A percentile compares a stretch with the other conserved stretches of the same genome.
phyloP scores from a whole-genome alignment of 1,140 invertebrate genomes.

The Archivesica marissinica region DNA sequence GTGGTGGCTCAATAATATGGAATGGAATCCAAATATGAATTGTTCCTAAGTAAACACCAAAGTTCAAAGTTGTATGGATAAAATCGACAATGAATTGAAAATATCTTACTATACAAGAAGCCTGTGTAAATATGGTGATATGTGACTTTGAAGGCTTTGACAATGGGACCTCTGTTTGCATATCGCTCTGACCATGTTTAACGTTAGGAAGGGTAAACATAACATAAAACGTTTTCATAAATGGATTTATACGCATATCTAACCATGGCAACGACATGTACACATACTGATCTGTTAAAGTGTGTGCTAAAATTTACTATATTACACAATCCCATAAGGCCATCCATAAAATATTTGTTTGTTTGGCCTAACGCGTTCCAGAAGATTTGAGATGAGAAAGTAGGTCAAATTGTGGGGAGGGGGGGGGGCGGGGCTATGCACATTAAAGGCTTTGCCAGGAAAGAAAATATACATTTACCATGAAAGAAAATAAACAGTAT shows the following conservation, averaged over 20 bases:
- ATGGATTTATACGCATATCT: conserved; percentile 13
- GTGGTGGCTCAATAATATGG: too few species aligned
- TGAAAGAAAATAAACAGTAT: too few species aligned
- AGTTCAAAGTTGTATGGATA: conserved; percentile 38
- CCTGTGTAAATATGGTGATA: conserved; percentile 32
- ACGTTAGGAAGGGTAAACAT: conserved; percentile 36
- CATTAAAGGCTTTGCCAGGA: too few species aligned
- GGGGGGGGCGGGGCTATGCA: too few species aligned
- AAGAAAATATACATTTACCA: too few species aligned
- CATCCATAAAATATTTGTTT: too few species aligned
- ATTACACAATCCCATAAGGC: too few species aligned
- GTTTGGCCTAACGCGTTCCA: too few species aligned
- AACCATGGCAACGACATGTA: conserved; percentile 34
- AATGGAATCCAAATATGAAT: conserved; percentile 40
- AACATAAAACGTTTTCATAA: conserved; percentile 30
- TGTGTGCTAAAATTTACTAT: too few species aligned
- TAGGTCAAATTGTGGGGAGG: too few species aligned
- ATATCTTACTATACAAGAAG: conserved; percentile 4
- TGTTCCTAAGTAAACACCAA: conserved; percentile 37
- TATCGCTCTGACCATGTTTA: conserved; percentile 45
- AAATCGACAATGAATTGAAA: conserved; percentile 56
- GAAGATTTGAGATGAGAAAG: too few species aligned
- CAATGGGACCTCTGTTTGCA: conserved; percentile 42
- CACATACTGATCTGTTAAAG: too few species aligned
- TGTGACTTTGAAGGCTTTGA: conserved; percentile 16